Base-by-base conservation (phyloP, 1,140 invertebrate species). In the Drosophila asahinai region DNA sequence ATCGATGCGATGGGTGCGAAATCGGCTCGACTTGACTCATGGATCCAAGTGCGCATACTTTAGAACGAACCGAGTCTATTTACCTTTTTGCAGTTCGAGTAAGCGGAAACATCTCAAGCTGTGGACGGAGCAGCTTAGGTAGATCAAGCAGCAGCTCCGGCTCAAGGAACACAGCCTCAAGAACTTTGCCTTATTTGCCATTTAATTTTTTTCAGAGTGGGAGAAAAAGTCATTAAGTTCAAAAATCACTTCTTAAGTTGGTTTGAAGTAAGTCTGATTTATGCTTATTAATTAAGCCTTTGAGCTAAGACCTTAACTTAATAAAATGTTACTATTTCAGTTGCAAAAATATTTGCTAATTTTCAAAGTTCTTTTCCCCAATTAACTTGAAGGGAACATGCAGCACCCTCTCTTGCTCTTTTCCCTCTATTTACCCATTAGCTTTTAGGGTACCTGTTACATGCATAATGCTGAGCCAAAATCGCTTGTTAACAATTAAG, bases 21-120 rank as follows among this genome's bases (percentile, higher is more conserved):
- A 49, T 64, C 36, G 47, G 25, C 47, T 25, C 30, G 19, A 25
- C 33, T n/a, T 52, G 33, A 43, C 38, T 14, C 40, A 43, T 19
- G 38, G 19, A 27, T 38, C 19, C 17, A 17, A 27, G 38, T 22
- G 38, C 66, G 38, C 66, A 45, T 51, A 58, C 63, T 58, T 58
- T 12, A 63, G 27, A 58, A 30, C 30, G 27, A 40, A 33, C 38
- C 22, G 1, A 38, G 42, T 25, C 42, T 73, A 8, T 73, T 73
- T 73, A 38, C 22, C 38, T 42, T 54, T 45, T 45, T 55, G 15
- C 22, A 33, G 30, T 40, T 11, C 22, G 22, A 22, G 43, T 42
- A 22, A 36, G 52, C 36, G 66, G 70, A 72, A 72, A 72, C n/a
- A 38, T 43, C 54, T 72, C 67, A 5, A 43, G 36, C 1, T 33